Percentiles rank a stretch among this genome's conserved stretches.
phyloP scores from a whole-genome alignment of 2,888 invertebrate genomes.

The Sialis lutaria region DNA sequence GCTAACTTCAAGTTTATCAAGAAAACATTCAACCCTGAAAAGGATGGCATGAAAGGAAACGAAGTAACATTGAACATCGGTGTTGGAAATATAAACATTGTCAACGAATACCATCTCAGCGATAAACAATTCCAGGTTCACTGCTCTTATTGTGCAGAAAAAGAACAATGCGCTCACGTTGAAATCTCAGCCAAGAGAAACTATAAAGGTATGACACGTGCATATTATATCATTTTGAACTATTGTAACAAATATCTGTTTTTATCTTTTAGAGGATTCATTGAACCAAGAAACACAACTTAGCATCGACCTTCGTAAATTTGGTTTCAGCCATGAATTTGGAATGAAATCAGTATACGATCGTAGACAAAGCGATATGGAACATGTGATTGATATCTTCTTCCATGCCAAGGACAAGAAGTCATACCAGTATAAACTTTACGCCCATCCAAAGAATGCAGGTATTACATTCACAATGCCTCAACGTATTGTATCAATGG shows the following conservation, averaged over 20 bases:
- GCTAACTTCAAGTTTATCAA: slow-evolving; percentile 58
- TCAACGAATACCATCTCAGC: slow-evolving; percentile 51
- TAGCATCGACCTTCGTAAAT: slow-evolving; percentile 51
- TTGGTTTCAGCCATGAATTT: slow-evolving; percentile 58
- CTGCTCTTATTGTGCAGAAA: slow-evolving; percentile 59
- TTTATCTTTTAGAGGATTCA: not conserved
- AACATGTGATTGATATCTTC: slow-evolving; percentile 54
- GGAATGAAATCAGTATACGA: slow-evolving; percentile 48
- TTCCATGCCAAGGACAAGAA: slow-evolving; percentile 48
- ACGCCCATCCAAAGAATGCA: slow-evolving; percentile 42
- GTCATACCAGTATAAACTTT: slow-evolving; percentile 53
- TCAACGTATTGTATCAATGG: slow-evolving; percentile 44
- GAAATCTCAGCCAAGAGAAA: slow-evolving; percentile 44
- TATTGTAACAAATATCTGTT: not conserved
- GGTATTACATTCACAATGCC: slow-evolving; percentile 50
- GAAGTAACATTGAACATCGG: slow-evolving; percentile 46
- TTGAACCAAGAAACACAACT: slow-evolving; percentile 43
- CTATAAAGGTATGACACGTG: slow-evolving; percentile 24
- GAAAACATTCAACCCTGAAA: slow-evolving; percentile 34
- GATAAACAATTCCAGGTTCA: slow-evolving; percentile 54
- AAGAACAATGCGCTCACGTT: slow-evolving; percentile 58
- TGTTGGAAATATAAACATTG: slow-evolving; percentile 50
- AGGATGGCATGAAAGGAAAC: slow-evolving; percentile 49
- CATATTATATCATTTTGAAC: not conserved
- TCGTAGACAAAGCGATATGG: slow-evolving; percentile 36